phyloP scores from a whole-genome alignment of 2,888 invertebrate genomes.

The Myopa tessellatipennis region DNA sequence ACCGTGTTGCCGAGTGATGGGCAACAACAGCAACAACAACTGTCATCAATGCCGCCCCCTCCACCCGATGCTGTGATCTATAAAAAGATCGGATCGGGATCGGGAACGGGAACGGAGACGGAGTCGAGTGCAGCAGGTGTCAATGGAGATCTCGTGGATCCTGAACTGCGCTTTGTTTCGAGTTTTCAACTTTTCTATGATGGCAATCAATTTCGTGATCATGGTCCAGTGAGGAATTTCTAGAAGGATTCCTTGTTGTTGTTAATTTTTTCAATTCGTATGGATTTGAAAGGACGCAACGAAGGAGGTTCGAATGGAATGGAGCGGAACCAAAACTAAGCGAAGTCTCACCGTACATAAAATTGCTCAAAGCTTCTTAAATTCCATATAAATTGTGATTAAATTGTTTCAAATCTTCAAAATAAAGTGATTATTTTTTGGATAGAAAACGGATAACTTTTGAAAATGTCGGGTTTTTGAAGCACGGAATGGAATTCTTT shows the following conservation, averaged over 20 bases:
- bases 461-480: too few relatives aligned
- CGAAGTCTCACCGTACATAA: too few relatives aligned
- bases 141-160: not conserved
- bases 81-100: not conserved
- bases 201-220: conserved; percentile 50
- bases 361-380: too few relatives aligned
- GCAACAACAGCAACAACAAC: not conserved
- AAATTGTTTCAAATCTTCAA: too few relatives aligned
- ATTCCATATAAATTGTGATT: too few relatives aligned
- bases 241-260: not conserved
- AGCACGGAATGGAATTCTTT: too few relatives aligned
- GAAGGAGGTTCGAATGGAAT: too few relatives aligned
- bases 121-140: not conserved
- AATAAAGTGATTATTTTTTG: too few relatives aligned
- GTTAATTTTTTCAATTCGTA: too few relatives aligned
- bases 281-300: too few relatives aligned
- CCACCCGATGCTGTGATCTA: conserved; percentile 36
- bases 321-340: too few relatives aligned
- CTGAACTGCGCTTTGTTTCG: conserved; percentile 47
- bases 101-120: not conserved
- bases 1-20: not conserved
- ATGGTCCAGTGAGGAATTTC: not conserved
- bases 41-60: not conserved
- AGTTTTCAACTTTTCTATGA: conserved; percentile 53
- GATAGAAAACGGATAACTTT: too few relatives aligned